Base-by-base conservation (phyloP, 2,888 invertebrate species). In the Drosophila maculinotata region DNA sequence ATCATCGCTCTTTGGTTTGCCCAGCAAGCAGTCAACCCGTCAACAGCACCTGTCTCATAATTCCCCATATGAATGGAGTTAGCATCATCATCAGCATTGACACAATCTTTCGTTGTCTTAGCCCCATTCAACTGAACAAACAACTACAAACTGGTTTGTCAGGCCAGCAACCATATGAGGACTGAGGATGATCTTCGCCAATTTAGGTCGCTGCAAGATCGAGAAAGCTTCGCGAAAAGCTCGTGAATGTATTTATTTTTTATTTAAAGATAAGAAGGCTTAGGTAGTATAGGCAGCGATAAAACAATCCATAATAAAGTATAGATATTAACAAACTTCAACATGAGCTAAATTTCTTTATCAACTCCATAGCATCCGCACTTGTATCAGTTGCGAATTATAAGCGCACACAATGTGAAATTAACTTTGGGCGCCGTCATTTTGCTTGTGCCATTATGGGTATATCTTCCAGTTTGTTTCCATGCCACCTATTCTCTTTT, bases 1-100 rank as follows among this genome's bases (percentile, higher is more conserved):
- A 73, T 73, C 69, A 51, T 58, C 14, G 15, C 45, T 31, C 17
- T 38, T 47, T 54, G 10, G 30, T 30, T 39, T 48, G 26, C 20
- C 26, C 23, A 33, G 14, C 53, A 1, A 26, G n/a, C 17, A 12
- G 35, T 38, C 36, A 56, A 30, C 31, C n/a, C 31, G 12, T 39
- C 23, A 38, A 17, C 20, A 31, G 26, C 41, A 57, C 41, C 60
- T 60, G 33, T 41, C 39, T 28, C 25, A 39, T 20, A 23, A 26
- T 14, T 14, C 25, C 10, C 7, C 15, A 45, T 60, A 45, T 47
- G 2, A 31, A 44, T 44, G 31, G 9, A 14, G 12, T 14, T 8
- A 38, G 20, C 38, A 36, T 45, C 15, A 10, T 12, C 12, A 39
- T 45, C 15, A 10, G 17, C 12, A 39, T 17, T 8, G 30, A 8